Conservation (phyloP, 1,140 invertebrate genomes). For the Drosophila setifemur region DNA sequence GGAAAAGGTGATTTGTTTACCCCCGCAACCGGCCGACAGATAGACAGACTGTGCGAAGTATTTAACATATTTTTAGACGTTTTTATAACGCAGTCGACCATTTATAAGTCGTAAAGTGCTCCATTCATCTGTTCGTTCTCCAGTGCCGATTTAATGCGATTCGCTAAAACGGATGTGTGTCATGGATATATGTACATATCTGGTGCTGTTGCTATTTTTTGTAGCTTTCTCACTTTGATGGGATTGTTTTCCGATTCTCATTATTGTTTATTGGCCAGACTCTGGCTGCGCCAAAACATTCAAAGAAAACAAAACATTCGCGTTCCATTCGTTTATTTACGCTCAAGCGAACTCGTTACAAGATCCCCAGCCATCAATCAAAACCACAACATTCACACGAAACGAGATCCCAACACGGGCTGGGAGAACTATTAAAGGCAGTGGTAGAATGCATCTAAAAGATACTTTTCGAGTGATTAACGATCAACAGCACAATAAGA, state of each 20-base stretch:
- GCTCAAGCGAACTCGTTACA: conserved; percentile 11
- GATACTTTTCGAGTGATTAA: conserved; percentile 28
- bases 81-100: conserved; percentile 44
- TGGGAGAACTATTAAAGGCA: conserved; percentile 31
- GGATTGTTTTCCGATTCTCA: conserved; percentile 20
- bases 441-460: conserved; percentile 22
- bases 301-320: conserved; percentile 30
- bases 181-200: conserved; percentile 10
- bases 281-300: neutral
- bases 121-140: neutral
- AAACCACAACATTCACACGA: conserved; percentile 34
- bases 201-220: no score
- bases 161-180: conserved; percentile 48
- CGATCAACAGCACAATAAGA: conserved; percentile 19
- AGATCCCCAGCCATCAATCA: conserved; percentile 22
- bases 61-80: conserved; percentile 64
- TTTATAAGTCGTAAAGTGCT: conserved; percentile 57
- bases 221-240: no score
- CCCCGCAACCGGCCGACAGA: neutral
- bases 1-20: conserved; percentile 34
- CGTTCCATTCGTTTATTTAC: conserved; percentile 37
- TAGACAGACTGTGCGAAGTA: conserved; percentile 11
- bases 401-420: conserved; percentile 37
- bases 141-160: neutral
- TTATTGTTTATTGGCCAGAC: conserved; percentile 43